phyloP scores from a whole-genome alignment of 2,797 vertebrate species.

The Aplochiton taeniatus region DNA sequence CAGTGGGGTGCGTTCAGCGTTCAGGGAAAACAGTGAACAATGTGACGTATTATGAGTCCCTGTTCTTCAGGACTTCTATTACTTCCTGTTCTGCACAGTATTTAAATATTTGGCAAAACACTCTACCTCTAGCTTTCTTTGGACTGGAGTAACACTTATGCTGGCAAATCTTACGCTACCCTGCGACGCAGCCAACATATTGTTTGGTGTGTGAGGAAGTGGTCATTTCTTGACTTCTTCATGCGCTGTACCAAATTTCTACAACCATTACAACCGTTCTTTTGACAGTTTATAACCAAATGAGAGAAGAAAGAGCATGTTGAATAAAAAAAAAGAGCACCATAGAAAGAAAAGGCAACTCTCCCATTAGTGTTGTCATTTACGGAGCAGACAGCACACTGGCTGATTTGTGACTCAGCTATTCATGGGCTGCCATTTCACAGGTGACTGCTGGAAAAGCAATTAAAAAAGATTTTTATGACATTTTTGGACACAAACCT shows the following conservation, averaged over 20 bases:
- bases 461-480: constrained; percentile 23
- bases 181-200: too few species aligned
- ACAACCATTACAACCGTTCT: too few species aligned
- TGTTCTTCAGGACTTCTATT: too few species aligned
- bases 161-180: too few species aligned
- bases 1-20: not conserved
- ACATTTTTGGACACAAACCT: constrained; percentile 12
- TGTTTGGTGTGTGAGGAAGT: too few species aligned
- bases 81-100: too few species aligned
- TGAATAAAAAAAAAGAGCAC: constrained; percentile 27
- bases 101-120: too few species aligned
- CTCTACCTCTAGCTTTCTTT: too few species aligned
- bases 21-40: not conserved
- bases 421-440: constrained; percentile 15
- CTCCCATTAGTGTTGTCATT: constrained; percentile 21
- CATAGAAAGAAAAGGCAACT: not conserved
- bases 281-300: constrained; percentile 9
- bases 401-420: constrained; percentile 17
- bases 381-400: constrained; percentile 19
- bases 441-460: constrained; percentile 31
- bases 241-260: too few species aligned
- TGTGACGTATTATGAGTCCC: not conserved
- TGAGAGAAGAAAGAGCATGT: not conserved
- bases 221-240: too few species aligned
- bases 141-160: too few species aligned